Conservation (phyloP, 2,888 invertebrate genomes). For the Apamea anceps region DNA sequence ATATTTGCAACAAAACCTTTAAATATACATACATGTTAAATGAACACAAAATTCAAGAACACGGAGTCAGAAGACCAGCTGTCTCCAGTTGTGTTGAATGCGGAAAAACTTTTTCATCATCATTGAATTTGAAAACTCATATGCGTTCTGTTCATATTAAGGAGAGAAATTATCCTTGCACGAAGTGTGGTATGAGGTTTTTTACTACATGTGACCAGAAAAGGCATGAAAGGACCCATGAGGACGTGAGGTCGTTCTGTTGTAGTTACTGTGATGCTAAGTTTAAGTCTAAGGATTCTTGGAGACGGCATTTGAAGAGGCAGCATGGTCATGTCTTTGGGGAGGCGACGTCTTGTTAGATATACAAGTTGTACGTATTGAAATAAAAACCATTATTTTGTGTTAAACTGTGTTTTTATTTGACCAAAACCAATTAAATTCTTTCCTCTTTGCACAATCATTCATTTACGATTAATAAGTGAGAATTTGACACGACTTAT, state of each 20-base stretch:
- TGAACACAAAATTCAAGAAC: slow-evolving; percentile 71
- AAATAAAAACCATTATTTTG: not conserved
- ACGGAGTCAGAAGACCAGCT: slow-evolving; percentile 67
- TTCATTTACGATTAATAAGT: not conserved
- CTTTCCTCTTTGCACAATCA: not conserved
- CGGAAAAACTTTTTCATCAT: slow-evolving; percentile 69
- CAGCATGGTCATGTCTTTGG: slow-evolving; percentile 68
- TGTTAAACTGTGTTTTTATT: slow-evolving; percentile 7
- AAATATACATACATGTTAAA: slow-evolving; percentile 67
- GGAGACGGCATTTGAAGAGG: slow-evolving; percentile 72
- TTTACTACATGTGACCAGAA: slow-evolving; percentile 73
- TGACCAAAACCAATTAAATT: not conserved
- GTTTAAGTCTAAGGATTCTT: slow-evolving; percentile 77
- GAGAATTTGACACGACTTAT: not conserved
- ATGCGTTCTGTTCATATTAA: slow-evolving; percentile 72
- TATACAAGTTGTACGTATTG: not conserved
- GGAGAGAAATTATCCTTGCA: slow-evolving; percentile 73
- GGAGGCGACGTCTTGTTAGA: slow-evolving; percentile 4
- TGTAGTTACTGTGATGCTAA: slow-evolving; percentile 73
- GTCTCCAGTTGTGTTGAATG: slow-evolving; percentile 71
- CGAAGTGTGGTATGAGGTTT: slow-evolving; percentile 72
- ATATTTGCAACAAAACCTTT: slow-evolving; percentile 70
- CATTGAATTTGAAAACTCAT: slow-evolving; percentile 72
- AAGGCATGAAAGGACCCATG: slow-evolving; percentile 76
- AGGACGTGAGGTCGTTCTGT: slow-evolving; percentile 68